A percentile compares a stretch with the other conserved stretches of the same genome.
Conservation (phyloP, 92 coral and sea anemone genomes). For the Siderastrea siderea region DNA sequence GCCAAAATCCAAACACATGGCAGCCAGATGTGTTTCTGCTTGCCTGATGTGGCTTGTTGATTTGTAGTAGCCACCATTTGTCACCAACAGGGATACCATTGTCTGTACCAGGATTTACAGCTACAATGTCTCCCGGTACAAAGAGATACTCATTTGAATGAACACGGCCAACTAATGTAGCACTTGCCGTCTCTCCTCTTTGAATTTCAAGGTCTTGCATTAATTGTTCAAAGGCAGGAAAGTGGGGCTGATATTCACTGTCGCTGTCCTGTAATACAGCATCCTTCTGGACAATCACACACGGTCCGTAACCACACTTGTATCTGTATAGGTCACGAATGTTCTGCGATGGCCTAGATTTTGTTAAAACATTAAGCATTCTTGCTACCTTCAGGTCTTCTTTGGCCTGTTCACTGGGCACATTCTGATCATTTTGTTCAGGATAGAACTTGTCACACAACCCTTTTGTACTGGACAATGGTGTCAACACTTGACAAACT, state of each 20-base stretch:
- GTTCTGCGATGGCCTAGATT: constrained; percentile 73
- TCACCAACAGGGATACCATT: constrained; percentile 70
- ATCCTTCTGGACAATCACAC: constrained; percentile 75
- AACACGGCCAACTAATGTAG: constrained; percentile 42
- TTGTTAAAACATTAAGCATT: constrained; percentile 60
- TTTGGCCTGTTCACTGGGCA: constrained; percentile 25
- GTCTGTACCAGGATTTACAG: constrained; percentile 70
- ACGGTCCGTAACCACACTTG: constrained; percentile 79
- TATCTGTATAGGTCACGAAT: constrained; percentile 70
- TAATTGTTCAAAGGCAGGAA: constrained; percentile 65
- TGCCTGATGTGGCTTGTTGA: constrained; percentile 63
- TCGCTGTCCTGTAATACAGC: constrained; percentile 24
- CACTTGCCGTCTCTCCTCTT: constrained; percentile 35
- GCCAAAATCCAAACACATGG: constrained; percentile 83
- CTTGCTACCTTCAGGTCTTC: constrained; percentile 66
- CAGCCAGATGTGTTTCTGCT: constrained; percentile 50
- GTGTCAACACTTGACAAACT: constrained; percentile 43
- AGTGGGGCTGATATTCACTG: constrained; percentile 18
- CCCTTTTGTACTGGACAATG: constrained; percentile 37
- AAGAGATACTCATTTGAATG: constrained; percentile 47
- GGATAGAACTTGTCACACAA: constrained; percentile 44
- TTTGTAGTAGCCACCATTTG: constrained; percentile 81
- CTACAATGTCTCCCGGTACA: constrained; percentile 76
- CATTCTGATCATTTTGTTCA: background rate
- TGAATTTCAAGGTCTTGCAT: constrained; percentile 55